A percentile compares a stretch with the other conserved stretches of the same genome.
These are phyloP conservation scores for Ptiloglossa arizonensis DNA, from an alignment of 1,140 invertebrate genomes.

Conservation along the genomic window DNA sequence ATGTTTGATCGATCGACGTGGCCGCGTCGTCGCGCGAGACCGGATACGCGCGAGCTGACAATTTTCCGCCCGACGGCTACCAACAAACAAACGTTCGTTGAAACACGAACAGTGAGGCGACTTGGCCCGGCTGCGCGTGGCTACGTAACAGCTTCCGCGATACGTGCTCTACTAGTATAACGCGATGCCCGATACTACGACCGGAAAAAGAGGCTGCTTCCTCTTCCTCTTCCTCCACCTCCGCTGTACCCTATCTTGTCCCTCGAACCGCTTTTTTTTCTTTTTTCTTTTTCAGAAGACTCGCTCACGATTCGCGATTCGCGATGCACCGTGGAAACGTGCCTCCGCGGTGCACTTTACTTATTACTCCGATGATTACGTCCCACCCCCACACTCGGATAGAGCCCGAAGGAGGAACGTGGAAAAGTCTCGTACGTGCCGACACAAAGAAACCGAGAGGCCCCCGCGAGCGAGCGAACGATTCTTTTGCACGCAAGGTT, in stretches of 20 bases:
- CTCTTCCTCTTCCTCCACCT: neutral
- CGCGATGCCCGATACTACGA: slow-evolving; percentile 8
- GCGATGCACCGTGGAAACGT: neutral
- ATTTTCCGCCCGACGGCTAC: slow-evolving; percentile 19
- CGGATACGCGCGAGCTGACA: slow-evolving; percentile 10
- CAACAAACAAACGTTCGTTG: neutral
- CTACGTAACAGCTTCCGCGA: slow-evolving; percentile 28
- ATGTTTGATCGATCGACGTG: slow-evolving; percentile 46
- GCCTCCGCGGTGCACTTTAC: neutral
- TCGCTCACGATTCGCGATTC: too few species aligned
- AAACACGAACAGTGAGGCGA: neutral
- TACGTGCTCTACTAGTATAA: slow-evolving; percentile 14
- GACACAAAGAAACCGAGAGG: too few species aligned
- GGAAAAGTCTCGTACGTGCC: too few species aligned
- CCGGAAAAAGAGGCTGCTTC: slow-evolving; percentile 28
- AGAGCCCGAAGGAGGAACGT: too few species aligned
- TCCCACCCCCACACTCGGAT: too few species aligned
- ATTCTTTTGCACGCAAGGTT: too few species aligned
- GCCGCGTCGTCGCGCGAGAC: neutral
- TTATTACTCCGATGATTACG: slow-evolving; percentile 1
- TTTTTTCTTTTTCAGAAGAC: too few species aligned
- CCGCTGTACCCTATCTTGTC: neutral
- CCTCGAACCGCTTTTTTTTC: too few species aligned
- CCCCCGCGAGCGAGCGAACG: too few species aligned
- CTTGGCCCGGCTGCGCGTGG: neutral